Base-by-base conservation (phyloP, 1,140 invertebrate species). In the Apis laboriosa region DNA sequence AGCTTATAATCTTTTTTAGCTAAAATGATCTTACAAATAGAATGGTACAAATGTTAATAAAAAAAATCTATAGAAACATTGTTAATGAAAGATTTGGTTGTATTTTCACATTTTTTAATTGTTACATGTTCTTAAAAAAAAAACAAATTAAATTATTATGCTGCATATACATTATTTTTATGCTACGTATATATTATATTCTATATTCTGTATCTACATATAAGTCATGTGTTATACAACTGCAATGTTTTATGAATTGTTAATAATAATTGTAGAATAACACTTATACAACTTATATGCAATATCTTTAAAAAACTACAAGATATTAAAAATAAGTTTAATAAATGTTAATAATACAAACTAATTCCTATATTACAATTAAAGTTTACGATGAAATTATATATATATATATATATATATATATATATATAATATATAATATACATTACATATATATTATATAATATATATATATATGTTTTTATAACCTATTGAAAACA, bases 1-100 rank as follows among this genome's bases (percentile, higher is more conserved):
- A 13, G 2, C 21, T 79, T 55, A 24, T 34, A 79, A 53, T 13
- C 19, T 68, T 58, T 61, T 9, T 53, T 71, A 61, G 24, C n/a
- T 70, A 78, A 49, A 78, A 78, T 60, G n/a, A 79, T 72, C 24
- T 78, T 70, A 78, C 15, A 70, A 71, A 49, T 66, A 55, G 5
- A 11, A 34, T 21, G 5, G 12, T 24, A 28, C 8, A 68, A 68
- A 49, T 24, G 9, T 2, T 53, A 53, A 64, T 43, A 53, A 43
- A 12, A 12, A 71, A 75, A 7, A 58, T 58, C 17, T 58, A 15
- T 13, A 21, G 12, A 24, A 74, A 74, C 2, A 58, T 2, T 49
- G 28, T 51, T 58, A 51, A 60, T 51, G n/a, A 5, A 7, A 70
- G 4, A 58, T 19, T 43, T 67, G 1, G 56, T 53, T 76, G 11